These are phyloP conservation scores for Cataglyphis cursor DNA, from an alignment of 2,888 invertebrate genomes.

Conservation along the genomic window DNA sequence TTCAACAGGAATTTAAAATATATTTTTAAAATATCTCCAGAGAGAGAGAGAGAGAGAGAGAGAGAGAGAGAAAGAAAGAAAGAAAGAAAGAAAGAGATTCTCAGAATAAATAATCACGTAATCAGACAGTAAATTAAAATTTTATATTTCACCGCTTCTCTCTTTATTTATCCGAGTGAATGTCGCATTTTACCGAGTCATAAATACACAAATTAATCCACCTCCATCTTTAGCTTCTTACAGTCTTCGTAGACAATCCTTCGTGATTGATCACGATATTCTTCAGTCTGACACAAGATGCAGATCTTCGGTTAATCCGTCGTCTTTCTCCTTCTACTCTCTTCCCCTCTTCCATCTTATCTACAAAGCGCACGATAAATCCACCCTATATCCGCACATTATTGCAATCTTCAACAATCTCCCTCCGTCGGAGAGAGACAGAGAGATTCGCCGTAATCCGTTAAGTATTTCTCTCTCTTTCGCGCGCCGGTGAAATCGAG, in stretches of 20 bases:
- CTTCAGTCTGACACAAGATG: constrained; percentile 44
- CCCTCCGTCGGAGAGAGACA: constrained; percentile 1
- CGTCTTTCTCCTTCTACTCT: neutral
- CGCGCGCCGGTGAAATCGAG: constrained; percentile 46
- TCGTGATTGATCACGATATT: constrained; percentile 52
- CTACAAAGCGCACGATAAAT: constrained; percentile 44
- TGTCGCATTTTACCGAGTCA: neutral
- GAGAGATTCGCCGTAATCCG: constrained; percentile 31
- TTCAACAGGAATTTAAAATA: neutral
- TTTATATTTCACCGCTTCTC: neutral
- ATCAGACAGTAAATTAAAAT: neutral
- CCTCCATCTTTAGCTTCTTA: constrained; percentile 37
- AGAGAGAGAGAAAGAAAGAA: too few relatives aligned
- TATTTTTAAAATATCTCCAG: neutral
- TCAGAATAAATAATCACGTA: neutral
- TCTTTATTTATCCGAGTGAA: neutral
- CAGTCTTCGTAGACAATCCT: constrained; percentile 21
- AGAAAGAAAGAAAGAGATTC: neutral
- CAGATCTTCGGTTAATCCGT: constrained; percentile 44
- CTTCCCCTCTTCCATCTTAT: neutral
- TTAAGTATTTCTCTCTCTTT: constrained; percentile 33
- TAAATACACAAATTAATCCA: constrained; percentile 36
- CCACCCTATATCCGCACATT: constrained; percentile 37
- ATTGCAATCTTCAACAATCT: constrained; percentile 50
- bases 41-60: too few relatives aligned